Evolutionary conservation across 2,888 invertebrate genomes (phyloP).

Genomic region (Cantharis lateralis): DNA sequence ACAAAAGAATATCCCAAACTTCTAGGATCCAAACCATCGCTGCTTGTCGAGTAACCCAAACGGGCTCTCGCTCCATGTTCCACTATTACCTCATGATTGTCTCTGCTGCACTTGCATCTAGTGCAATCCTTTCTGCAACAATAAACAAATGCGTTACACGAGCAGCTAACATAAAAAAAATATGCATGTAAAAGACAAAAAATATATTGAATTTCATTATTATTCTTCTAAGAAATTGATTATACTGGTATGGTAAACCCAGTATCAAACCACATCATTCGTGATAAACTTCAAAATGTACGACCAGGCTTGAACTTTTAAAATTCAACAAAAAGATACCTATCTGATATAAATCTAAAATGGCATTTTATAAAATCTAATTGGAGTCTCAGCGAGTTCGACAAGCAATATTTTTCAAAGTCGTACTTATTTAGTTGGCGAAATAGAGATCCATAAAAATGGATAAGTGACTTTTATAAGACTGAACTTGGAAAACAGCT

Average conservation of each 20-base stretch:
- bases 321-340: not conserved
- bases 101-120: constrained; percentile 89
- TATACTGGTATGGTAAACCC: not conserved
- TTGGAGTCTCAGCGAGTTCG: not conserved
- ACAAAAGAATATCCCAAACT: constrained; percentile 54
- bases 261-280: not conserved
- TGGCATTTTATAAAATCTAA: not conserved
- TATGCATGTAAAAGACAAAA: not conserved
- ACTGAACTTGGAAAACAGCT: not conserved
- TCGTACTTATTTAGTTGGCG: not conserved
- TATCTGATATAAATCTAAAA: not conserved
- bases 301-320: too few relatives aligned
- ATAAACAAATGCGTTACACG: not conserved
- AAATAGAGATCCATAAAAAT: not conserved
- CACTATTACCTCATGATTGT: constrained; percentile 78
- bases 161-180: not conserved
- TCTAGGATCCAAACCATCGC: constrained; percentile 61
- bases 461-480: not conserved
- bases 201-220: too few relatives aligned
- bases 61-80: constrained; percentile 53
- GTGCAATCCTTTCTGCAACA: constrained; percentile 89
- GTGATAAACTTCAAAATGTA: too few relatives aligned
- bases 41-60: constrained; percentile 60
- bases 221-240: not conserved
- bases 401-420: not conserved